These are phyloP conservation scores for Oreotrochilus melanogaster DNA, from an alignment of 2,113 vertebrate species.

Conservation along the genomic window DNA sequence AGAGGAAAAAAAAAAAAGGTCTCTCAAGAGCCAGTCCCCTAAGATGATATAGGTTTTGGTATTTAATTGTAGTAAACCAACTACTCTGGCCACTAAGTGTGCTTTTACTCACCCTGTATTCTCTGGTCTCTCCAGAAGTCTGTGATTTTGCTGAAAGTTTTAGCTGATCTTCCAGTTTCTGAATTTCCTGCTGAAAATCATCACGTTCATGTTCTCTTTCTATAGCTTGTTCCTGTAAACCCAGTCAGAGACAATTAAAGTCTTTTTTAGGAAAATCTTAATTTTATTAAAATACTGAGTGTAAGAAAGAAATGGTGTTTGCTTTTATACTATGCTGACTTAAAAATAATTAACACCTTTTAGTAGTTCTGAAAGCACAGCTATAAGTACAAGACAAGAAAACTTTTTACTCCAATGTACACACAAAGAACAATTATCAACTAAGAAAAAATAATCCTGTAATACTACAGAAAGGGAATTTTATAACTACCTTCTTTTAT, in stretches of 20 bases:
- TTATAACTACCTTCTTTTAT: neutral
- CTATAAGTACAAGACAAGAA: neutral
- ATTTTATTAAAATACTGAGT: neutral
- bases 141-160: constrained; percentile 72
- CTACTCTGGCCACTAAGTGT: neutral
- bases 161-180: constrained; percentile 87
- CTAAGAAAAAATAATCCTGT: neutral
- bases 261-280: neutral
- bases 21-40: neutral
- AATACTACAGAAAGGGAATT: neutral
- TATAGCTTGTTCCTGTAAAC: constrained; percentile 88
- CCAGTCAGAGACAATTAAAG: neutral
- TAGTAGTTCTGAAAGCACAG: neutral
- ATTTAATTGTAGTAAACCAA: neutral
- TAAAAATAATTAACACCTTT: neutral
- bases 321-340: neutral
- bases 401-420: neutral
- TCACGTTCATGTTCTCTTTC: constrained; percentile 95
- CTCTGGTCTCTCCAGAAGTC: constrained; percentile 62
- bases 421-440: neutral
- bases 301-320: neutral
- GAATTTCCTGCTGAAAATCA: constrained; percentile 96
- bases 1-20: neutral
- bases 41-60: neutral
- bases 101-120: constrained; percentile 77